Conservation (phyloP, 2,113 vertebrate genomes). For the Hirundichthys speculiger region DNA sequence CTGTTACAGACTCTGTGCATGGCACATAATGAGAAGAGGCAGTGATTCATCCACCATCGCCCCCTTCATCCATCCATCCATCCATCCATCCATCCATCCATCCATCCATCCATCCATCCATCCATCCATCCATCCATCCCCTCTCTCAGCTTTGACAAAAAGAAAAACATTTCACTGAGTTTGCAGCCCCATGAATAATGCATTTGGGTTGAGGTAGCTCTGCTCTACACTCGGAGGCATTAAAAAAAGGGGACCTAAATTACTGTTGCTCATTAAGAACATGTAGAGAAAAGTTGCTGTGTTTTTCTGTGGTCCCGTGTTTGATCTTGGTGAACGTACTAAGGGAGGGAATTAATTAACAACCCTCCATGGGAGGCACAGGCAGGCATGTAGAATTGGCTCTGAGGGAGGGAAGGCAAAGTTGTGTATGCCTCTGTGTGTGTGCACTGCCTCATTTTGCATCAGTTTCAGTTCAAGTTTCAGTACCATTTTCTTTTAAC, state of each 20-base stretch:
- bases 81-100: not conserved
- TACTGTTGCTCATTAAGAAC: conserved; percentile 74
- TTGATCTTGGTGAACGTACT: conserved; percentile 75
- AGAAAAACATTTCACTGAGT: conserved; percentile 8
- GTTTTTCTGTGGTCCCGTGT: conserved; percentile 67
- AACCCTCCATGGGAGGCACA: conserved; percentile 69
- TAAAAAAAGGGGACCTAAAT: conserved; percentile 60
- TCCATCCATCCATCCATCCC: conserved; percentile 6
- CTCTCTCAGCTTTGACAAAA: not conserved
- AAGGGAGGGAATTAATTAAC: conserved; percentile 79
- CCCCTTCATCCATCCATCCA: not conserved
- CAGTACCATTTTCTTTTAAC: too few species aligned
- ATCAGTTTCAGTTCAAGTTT: conserved; percentile 1
- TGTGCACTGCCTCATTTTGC: conserved; percentile 24
- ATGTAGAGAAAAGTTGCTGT: conserved; percentile 74
- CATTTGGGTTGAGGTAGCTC: conserved; percentile 70
- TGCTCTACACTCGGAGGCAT: conserved; percentile 62
- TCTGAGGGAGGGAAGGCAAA: conserved; percentile 48
- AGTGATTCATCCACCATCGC: not conserved
- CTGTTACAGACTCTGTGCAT: too few species aligned
- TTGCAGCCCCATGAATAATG: conserved; percentile 64
- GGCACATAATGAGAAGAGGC: too few species aligned
- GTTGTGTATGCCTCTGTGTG: conserved; percentile 4
- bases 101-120: not conserved
- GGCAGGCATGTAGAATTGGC: conserved; percentile 55